These are phyloP conservation scores for Ditylenchus weischeri DNA, from an alignment of 2,888 invertebrate genomes.

Conservation along the genomic window DNA sequence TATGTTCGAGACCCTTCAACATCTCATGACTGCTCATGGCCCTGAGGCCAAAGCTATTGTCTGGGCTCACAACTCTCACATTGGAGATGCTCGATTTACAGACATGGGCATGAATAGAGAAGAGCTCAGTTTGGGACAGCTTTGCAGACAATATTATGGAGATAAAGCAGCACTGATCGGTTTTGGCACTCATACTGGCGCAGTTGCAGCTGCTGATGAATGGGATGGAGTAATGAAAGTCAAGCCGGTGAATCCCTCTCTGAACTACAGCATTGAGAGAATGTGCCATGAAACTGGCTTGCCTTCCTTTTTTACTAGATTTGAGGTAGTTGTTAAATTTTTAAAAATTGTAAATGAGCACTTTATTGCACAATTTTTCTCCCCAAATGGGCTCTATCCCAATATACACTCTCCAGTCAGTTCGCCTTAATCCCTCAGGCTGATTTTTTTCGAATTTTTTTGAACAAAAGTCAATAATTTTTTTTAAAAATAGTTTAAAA, in stretches of 20 bases:
- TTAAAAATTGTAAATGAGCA: too few relatives aligned
- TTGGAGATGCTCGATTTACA: conserved; percentile 20
- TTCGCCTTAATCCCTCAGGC: too few relatives aligned
- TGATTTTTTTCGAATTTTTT: too few relatives aligned
- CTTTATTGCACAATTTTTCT: too few relatives aligned
- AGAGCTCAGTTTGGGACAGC: conserved; percentile 23
- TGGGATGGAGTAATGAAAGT: conserved; percentile 22
- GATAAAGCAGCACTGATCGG: conserved; percentile 19
- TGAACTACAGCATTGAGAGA: conserved; percentile 17
- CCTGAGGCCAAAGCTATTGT: conserved; percentile 12
- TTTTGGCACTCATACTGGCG: conserved; percentile 21
- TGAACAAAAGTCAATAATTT: too few relatives aligned
- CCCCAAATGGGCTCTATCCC: too few relatives aligned
- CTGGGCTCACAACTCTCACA: conserved; percentile 15
- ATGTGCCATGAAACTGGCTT: conserved; percentile 13
- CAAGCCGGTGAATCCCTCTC: conserved; percentile 12
- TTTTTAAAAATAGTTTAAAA: too few relatives aligned
- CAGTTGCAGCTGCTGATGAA: conserved; percentile 21
- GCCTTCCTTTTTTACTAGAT: conserved; percentile 14
- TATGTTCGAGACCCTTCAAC: conserved; percentile 15
- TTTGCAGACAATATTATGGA: conserved; percentile 20
- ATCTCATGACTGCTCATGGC: not conserved
- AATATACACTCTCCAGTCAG: too few relatives aligned
- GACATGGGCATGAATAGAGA: conserved; percentile 17
- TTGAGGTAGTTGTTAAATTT: conserved; percentile 1